Conservation (phyloP, 2,888 invertebrate genomes). For the Seladonia tumulorum region DNA sequence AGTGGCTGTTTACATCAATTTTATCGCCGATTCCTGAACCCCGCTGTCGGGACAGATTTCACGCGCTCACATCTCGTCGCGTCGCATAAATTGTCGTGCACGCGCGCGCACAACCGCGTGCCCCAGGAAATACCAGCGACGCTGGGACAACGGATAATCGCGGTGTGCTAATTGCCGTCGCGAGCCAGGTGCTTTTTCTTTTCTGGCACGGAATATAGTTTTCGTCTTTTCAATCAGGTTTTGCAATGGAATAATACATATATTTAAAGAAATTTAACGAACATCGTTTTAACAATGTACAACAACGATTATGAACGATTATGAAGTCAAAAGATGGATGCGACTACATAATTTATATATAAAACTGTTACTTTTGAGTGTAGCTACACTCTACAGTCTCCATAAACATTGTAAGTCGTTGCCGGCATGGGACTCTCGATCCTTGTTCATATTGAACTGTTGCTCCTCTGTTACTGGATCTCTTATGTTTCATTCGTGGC, state of each 20-base stretch:
- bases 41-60: conserved; percentile 71
- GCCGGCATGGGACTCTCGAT: no score
- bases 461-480: no score
- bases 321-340: no score
- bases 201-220: neutral
- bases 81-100: conserved; percentile 12
- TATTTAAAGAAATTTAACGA: neutral
- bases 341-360: no score
- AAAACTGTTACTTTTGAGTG: no score
- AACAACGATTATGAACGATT: no score
- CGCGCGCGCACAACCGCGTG: neutral
- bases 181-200: no score
- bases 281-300: neutral
- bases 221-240: neutral
- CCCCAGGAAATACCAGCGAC: neutral
- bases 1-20: conserved; percentile 82
- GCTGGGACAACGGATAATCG: neutral
- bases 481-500: no score
- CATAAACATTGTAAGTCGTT: no score
- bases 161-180: neutral
- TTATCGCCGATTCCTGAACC: conserved; percentile 82
- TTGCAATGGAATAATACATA: neutral
- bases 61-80: conserved; percentile 51
- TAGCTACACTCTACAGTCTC: no score
- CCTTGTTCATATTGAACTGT: no score